These are phyloP conservation scores for Colistium nudipinnis DNA, from an alignment of 2,113 vertebrate genomes.

Conservation along the genomic window DNA sequence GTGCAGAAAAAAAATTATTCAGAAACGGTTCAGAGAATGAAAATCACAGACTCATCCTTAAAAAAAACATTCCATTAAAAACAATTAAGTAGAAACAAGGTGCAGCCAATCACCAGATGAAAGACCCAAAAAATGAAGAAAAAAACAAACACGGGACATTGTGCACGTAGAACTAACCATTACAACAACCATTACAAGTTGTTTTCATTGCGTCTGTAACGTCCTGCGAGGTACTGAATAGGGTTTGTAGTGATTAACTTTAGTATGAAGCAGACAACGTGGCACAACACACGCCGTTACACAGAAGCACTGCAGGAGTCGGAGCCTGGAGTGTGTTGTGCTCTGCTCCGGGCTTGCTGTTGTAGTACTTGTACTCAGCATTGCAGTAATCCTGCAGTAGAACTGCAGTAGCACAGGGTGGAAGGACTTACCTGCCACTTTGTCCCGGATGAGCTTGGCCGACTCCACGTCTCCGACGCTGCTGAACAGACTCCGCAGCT, in stretches of 20 bases:
- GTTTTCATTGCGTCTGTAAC: too few relatives aligned
- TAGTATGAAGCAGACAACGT: not conserved
- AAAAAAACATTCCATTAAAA: slow-evolving; percentile 18
- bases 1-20: slow-evolving; percentile 22
- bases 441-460: slow-evolving; percentile 96
- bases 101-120: not conserved
- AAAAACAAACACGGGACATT: not conserved
- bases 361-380: not conserved
- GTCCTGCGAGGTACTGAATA: not conserved
- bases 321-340: too few relatives aligned
- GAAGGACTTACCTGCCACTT: slow-evolving; percentile 93
- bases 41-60: slow-evolving; percentile 14
- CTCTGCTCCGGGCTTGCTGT: not conserved
- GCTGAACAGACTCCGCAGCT: slow-evolving; percentile 94
- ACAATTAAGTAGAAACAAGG: not conserved
- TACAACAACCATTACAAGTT: too few relatives aligned
- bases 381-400: not conserved
- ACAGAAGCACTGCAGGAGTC: not conserved
- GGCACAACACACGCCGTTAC: not conserved
- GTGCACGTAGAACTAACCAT: too few relatives aligned
- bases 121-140: too few relatives aligned
- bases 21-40: slow-evolving; percentile 15
- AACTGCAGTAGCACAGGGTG: not conserved
- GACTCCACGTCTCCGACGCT: slow-evolving; percentile 96
- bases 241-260: not conserved